Conservation (phyloP, 35 echinoderm and acorn worm species). For the Apostichopus parvimensis region DNA sequence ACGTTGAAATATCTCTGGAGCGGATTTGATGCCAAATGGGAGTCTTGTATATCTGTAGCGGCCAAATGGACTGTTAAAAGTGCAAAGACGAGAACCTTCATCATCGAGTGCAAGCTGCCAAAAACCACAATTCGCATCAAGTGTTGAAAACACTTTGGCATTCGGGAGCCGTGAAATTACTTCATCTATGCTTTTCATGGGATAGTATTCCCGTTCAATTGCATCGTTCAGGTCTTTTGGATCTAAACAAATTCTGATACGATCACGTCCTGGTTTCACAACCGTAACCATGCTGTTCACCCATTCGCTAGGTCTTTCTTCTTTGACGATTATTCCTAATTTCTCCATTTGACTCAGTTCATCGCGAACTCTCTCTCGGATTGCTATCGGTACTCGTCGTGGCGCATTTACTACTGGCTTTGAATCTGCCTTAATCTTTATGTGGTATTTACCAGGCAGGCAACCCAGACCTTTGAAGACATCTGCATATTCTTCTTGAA, state of each 20-base stretch:
- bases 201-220: slow-evolving; percentile 54
- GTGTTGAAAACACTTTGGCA: slow-evolving; percentile 47
- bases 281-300: neutral
- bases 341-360: too few species aligned
- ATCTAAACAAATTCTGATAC: slow-evolving; percentile 65
- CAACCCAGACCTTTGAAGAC: too few species aligned
- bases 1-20: slow-evolving; percentile 31
- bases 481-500: too few species aligned
- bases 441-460: too few species aligned
- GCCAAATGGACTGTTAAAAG: slow-evolving; percentile 58
- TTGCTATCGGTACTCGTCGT: too few species aligned
- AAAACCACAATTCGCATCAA: slow-evolving; percentile 65
- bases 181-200: slow-evolving; percentile 64
- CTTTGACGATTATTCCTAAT: too few species aligned
- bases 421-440: too few species aligned
- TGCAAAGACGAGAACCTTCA: slow-evolving; percentile 54
- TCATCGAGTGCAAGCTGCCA: slow-evolving; percentile 75
- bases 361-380: too few species aligned
- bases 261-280: neutral
- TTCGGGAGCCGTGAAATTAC: slow-evolving; percentile 22
- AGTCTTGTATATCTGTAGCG: slow-evolving; percentile 51
- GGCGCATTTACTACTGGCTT: too few species aligned
- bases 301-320: too few species aligned
- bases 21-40: slow-evolving; percentile 53
- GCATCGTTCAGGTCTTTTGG: neutral